phyloP scores from a whole-genome alignment of 2,797 vertebrate species.

The Xiphorhynchus erythropygius region DNA sequence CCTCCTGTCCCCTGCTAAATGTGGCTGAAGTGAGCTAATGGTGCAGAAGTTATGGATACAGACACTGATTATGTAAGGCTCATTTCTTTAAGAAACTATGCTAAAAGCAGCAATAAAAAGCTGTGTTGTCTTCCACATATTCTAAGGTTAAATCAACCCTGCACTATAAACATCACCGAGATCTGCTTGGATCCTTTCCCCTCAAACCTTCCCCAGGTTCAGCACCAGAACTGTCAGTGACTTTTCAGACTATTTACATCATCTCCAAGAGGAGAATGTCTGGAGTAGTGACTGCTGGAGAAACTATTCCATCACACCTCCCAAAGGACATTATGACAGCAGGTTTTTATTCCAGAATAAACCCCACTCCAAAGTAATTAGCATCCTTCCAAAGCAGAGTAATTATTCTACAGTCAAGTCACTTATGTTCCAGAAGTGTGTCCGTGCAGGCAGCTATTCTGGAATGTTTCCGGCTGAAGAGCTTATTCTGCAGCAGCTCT shows the following conservation, averaged over 20 bases:
- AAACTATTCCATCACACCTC: neutral
- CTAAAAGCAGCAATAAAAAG: neutral
- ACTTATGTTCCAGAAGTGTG: neutral
- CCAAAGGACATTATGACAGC: neutral
- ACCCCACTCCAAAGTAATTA: slow-evolving; percentile 39
- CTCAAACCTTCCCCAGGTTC: neutral
- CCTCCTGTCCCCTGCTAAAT: neutral
- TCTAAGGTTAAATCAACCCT: neutral
- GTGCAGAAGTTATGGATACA: neutral
- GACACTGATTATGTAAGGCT: slow-evolving; percentile 3
- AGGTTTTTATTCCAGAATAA: neutral
- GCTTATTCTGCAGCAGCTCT: neutral
- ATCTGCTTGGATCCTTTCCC: neutral
- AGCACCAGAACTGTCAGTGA: neutral
- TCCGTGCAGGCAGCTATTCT: neutral
- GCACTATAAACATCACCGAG: neutral
- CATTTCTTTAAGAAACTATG: neutral
- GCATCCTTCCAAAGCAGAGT: slow-evolving; percentile 14
- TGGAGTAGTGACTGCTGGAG: neutral
- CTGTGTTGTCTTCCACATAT: fast-evolving
- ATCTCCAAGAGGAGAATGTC: neutral
- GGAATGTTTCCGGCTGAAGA: neutral
- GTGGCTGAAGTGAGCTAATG: neutral
- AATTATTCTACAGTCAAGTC: slow-evolving; percentile 13
- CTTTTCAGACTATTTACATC: neutral